Evolutionary conservation across 2,113 vertebrate genomes (phyloP), one percentile per base, ranked within the genome.

Genomic region (Actinemys pallida): DNA sequence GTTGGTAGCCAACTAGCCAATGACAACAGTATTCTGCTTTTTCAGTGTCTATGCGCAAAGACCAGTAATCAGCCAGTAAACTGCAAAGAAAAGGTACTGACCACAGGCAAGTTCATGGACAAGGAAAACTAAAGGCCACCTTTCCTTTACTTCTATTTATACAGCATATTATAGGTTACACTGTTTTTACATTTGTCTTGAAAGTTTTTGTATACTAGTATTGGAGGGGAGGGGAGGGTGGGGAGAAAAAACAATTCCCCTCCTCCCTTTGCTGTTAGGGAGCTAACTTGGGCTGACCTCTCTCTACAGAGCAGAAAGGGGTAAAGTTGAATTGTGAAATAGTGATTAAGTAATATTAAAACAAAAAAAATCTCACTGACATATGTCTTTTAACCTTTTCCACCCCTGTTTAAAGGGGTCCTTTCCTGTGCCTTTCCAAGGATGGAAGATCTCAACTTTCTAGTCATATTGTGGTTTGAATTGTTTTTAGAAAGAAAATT

Each of bases 31-130:
- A 72, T 20, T 39, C 65, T n/a, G 25, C 10, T 87, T 72, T 72
- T 94, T 86, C 75, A 50, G 57, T 81, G 89, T 62, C 22, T 91
- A 88, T 93, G 62, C 54, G 57, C 25, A 72, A 2, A 89, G 84
- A 88, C n/a, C 35, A 65, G 9, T 10, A 62, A 90, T 50, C 12
- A 50, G 83, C 42, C 50, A 0, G 0, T 57, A 52, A 84, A 31
- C 11, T 39, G 52, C 84, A 93, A 91, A 39, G 39, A 56, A 80
- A 91, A 88, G 35, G 53, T 56, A 69, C 10, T 83, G 20, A 53
- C 35, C 45, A 75, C 39, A 80, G 65, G 53, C 75, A 87, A 19
- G 45, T 90, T 65, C 19, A 94, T 86, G 17, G 80, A 69, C 69
- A 90, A 35, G 5, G 47, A 86, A 91, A 12, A 2, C 11, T 11